Conservation (phyloP, 2,797 vertebrate genomes). For the Miichthys miiuy region DNA sequence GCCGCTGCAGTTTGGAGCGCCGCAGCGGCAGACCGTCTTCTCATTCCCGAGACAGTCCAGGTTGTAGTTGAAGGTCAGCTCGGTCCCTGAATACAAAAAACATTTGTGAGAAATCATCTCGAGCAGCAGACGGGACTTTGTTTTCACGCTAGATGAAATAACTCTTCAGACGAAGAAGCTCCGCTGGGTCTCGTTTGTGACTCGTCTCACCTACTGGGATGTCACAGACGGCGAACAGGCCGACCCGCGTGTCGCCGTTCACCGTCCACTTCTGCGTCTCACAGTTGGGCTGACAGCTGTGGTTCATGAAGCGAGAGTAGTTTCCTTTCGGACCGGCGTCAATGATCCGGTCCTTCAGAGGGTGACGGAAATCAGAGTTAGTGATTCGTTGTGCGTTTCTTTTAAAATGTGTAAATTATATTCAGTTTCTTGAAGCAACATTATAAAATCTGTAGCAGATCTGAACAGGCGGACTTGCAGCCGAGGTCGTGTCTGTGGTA, state of each 20-base stretch:
- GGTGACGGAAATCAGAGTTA: neutral
- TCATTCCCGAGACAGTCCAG: slow-evolving; percentile 98
- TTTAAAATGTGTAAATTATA: neutral
- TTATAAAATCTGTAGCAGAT: neutral
- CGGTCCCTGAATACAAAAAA: slow-evolving; percentile 86
- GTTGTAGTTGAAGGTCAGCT: slow-evolving; percentile 99
- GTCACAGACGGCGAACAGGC: slow-evolving; percentile 94
- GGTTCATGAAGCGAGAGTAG: slow-evolving; percentile 99
- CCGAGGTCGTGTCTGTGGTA: slow-evolving; percentile 72
- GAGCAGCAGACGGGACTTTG: neutral
- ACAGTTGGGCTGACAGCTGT: slow-evolving; percentile 99
- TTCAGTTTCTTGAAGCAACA: neutral
- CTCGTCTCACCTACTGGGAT: slow-evolving; percentile 90
- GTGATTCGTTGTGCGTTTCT: neutral
- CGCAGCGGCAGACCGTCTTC: slow-evolving; percentile 96
- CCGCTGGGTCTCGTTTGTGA: rapidly evolving
- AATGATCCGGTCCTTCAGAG: slow-evolving; percentile 93
- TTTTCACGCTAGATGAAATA: neutral
- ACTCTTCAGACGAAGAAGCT: neutral
- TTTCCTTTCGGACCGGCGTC: slow-evolving; percentile 99
- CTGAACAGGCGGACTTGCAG: neutral
- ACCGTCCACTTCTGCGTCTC: slow-evolving; percentile 99
- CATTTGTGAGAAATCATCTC: neutral
- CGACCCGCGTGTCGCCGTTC: slow-evolving; percentile 96
- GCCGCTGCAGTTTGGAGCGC: slow-evolving; percentile 96